A percentile compares a stretch with the other conserved stretches of the same genome.
These are phyloP conservation scores for Acrocephalus scirpaceus DNA, from an alignment of 2,797 vertebrate genomes.

Conservation along the genomic window DNA sequence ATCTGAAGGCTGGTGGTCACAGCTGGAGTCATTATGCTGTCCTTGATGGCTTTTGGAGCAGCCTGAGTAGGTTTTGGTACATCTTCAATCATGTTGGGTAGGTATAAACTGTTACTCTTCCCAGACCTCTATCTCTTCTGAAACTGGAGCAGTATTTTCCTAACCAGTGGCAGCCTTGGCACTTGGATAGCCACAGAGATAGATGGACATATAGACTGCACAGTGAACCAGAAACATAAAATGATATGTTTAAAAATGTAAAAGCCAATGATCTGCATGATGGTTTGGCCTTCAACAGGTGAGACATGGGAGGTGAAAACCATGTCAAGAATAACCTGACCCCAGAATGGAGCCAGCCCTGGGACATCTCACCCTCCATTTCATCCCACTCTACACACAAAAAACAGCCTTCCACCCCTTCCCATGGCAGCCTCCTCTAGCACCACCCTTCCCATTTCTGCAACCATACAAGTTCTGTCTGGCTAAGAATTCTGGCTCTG, in stretches of 20 bases:
- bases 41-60: slow-evolving; percentile 42
- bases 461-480: neutral
- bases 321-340: neutral
- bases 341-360: neutral
- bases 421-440: neutral
- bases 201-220: neutral
- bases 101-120: neutral
- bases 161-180: neutral
- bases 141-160: neutral
- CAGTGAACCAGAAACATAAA: neutral
- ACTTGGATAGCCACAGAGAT: neutral
- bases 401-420: neutral
- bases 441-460: neutral
- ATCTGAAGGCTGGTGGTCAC: slow-evolving; percentile 32
- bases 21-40: slow-evolving; percentile 31
- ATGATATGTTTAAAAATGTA: neutral
- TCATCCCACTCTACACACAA: neutral
- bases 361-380: neutral
- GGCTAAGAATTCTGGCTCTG: neutral
- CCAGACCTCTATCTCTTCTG: neutral
- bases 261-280: neutral
- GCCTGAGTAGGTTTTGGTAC: neutral
- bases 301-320: neutral
- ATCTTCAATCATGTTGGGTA: slow-evolving; percentile 25
- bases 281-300: neutral